Conservation (phyloP, 2,797 vertebrate species). For the Paramormyrops hopkinsi region DNA sequence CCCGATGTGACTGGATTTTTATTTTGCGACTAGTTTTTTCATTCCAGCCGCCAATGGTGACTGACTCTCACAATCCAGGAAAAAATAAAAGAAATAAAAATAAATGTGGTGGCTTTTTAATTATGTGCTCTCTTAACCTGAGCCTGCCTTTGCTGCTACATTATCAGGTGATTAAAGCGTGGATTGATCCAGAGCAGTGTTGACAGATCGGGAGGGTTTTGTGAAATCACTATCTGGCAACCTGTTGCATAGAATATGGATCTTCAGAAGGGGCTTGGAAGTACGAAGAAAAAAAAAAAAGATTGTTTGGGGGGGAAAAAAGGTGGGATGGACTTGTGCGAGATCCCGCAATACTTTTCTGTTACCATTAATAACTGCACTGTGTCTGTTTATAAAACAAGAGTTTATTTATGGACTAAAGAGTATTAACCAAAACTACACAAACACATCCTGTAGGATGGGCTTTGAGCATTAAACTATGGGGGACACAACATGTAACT, state of each 20-base stretch:
- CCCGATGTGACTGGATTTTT: background rate
- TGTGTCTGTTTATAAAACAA: too few species aligned
- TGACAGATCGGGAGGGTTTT: too few species aligned
- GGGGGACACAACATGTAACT: background rate
- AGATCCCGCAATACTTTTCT: too few species aligned
- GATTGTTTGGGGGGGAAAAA: too few species aligned
- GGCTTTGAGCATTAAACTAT: background rate
- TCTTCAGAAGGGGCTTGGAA: too few species aligned
- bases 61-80: background rate
- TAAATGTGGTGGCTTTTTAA: background rate
- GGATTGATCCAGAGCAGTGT: too few species aligned
- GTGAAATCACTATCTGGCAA: too few species aligned
- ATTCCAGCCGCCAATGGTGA: background rate
- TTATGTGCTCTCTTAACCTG: background rate
- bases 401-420: too few species aligned
- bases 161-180: too few species aligned
- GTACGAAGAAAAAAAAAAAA: too few species aligned
- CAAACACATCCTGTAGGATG: background rate
- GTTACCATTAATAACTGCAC: too few species aligned
- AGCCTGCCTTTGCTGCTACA: background rate
- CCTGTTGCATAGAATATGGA: too few species aligned
- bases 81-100: background rate
- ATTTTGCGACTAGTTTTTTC: background rate
- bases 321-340: background rate
- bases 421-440: background rate